Conservation (phyloP, 2,113 vertebrate species). For the Solenodon paradoxus region DNA sequence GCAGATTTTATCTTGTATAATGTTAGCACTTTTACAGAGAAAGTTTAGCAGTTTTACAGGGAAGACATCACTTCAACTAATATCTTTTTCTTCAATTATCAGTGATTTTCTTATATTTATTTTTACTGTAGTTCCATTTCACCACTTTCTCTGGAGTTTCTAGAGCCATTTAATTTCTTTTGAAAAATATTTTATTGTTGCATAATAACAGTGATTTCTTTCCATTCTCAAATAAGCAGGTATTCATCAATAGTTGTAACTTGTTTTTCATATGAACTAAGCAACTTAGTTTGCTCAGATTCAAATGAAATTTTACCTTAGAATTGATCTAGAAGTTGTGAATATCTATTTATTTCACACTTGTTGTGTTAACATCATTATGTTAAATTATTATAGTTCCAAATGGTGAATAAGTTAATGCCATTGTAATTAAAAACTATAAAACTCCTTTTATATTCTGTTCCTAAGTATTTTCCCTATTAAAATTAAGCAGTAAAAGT, state of each 20-base stretch:
- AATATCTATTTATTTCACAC: not conserved
- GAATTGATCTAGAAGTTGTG: not conserved
- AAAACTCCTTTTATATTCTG: conserved; percentile 6
- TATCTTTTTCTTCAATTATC: not conserved
- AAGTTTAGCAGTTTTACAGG: no score
- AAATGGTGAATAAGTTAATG: not conserved
- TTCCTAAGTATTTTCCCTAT: not conserved
- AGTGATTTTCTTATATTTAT: not conserved
- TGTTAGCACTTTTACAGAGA: not conserved
- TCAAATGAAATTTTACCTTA: not conserved
- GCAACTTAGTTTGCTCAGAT: not conserved
- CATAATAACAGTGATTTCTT: not conserved
- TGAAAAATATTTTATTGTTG: not conserved
- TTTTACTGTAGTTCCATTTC: not conserved
- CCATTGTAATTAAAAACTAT: not conserved
- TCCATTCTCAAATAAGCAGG: not conserved
- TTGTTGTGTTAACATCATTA: not conserved
- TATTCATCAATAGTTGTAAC: not conserved
- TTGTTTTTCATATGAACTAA: not conserved
- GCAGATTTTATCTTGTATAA: not conserved
- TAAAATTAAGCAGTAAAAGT: not conserved
- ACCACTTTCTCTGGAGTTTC: not conserved
- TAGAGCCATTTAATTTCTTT: not conserved
- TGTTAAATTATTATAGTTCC: not conserved
- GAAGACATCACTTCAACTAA: not conserved